These are phyloP conservation scores for Marcusenius ussheri DNA, from an alignment of 2,113 vertebrate genomes.

Conservation along the genomic window DNA sequence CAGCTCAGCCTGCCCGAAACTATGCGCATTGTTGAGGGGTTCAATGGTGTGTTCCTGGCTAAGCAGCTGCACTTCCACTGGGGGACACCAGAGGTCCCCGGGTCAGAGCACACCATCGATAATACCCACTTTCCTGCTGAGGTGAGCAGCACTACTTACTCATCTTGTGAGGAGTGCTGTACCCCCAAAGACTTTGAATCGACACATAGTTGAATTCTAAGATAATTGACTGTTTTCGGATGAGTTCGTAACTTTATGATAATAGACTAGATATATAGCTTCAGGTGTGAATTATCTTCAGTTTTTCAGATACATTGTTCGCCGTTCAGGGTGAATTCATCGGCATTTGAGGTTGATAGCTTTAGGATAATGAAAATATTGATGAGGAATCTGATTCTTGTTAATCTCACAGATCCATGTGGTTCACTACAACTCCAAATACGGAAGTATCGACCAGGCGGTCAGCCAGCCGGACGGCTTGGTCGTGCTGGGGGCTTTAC, in stretches of 20 bases:
- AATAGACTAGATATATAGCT: background rate
- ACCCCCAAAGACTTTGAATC: background rate
- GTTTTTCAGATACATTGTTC: background rate
- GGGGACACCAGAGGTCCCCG: slow-evolving; percentile 40
- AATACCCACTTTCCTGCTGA: slow-evolving; percentile 47
- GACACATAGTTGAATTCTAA: background rate
- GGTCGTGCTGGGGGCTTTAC: slow-evolving; percentile 43
- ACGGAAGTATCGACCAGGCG: slow-evolving; percentile 35
- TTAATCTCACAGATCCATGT: slow-evolving; percentile 39
- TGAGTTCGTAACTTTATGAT: background rate
- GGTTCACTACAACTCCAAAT: slow-evolving; percentile 52
- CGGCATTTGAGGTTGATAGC: background rate
- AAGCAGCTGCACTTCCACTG: slow-evolving; percentile 55
- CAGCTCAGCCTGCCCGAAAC: slow-evolving; percentile 37
- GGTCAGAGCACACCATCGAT: slow-evolving; percentile 53
- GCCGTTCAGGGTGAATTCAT: background rate
- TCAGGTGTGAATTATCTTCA: background rate
- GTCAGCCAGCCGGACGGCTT: slow-evolving; percentile 41
- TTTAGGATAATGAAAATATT: background rate
- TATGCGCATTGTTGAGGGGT: slow-evolving; percentile 41
- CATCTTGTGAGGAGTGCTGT: background rate
- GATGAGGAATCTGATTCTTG: background rate
- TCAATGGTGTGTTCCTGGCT: slow-evolving; percentile 34
- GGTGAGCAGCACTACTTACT: slow-evolving; percentile 32
- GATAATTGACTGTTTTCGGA: background rate